Evolutionary conservation across 1,140 invertebrate genomes (phyloP), one percentile per base, ranked within the genome.

Genomic region (Heliconius himera): DNA sequence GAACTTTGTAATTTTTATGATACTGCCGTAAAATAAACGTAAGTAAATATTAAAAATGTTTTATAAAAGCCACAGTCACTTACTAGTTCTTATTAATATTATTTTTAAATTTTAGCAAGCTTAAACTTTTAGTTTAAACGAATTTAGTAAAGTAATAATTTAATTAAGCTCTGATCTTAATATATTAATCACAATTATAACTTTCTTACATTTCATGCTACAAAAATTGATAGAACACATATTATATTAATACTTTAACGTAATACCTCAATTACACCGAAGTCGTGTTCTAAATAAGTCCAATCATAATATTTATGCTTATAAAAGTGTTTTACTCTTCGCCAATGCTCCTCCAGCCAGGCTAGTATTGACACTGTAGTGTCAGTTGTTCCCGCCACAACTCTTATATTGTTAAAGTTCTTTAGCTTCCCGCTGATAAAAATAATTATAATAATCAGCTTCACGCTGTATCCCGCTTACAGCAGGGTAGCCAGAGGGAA

Each of bases 261-360:
- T 74, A 33, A 74, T 80, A 86, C 86, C 79, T 86, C 77, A 36
- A 87, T 33, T 26, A 87, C 20, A 26, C 71, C 84, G 33, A 87
- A 71, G 70, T 87, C 84, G 60, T 87, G 81, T 76, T 80, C 74
- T 22, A 81, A 46, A 56, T 66, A 46, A 20, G 8, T 78, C 2
- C 3, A 22, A 70, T 84, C 46, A 38, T 85, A 87, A 36, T 76
- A 20, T 51, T 77, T 71, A 46, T 87, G 84, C 56, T 71, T 83
- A 70, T 83, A 87, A 16, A 81, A 83, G 46, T 82, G 38, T 36
- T 76, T 81, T 6, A 87, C 77, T 29, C 33, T 76, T n/a, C 80
- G 51, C 78, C 81, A 82, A 13, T 85, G 80, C 66, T 85, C 84
- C 3, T 73, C 76, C 3, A 38, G 16, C 70, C 80, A 54, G 9